These are phyloP conservation scores for Patiria miniata DNA, from an alignment of 35 echinoderm and acorn worm species.

Conservation along the genomic window DNA sequence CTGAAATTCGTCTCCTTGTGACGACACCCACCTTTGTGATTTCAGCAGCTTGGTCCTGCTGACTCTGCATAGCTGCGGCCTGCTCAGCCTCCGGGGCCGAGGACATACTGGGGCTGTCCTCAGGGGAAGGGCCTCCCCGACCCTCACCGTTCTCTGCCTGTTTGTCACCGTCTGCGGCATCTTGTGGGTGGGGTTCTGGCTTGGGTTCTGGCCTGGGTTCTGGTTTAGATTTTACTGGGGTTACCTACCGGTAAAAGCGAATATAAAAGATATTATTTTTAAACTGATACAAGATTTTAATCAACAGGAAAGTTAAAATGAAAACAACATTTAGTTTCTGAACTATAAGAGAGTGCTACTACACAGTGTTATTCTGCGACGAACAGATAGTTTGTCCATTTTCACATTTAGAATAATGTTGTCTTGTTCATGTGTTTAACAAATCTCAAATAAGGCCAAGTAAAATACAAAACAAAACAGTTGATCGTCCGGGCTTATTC, in stretches of 20 bases:
- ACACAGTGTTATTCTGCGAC: no score
- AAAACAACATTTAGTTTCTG: no score
- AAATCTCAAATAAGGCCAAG: no score
- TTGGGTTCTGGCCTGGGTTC: not conserved
- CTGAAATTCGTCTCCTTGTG: constrained; percentile 21
- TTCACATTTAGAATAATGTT: no score
- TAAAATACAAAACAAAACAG: no score
- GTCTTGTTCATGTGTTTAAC: no score
- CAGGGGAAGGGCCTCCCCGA: not conserved
- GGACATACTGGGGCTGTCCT: constrained; percentile 26
- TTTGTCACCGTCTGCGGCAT: not conserved
- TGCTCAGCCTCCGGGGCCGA: constrained; percentile 60
- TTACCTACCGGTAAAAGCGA: not conserved
- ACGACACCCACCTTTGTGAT: not conserved
- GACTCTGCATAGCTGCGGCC: constrained; percentile 34
- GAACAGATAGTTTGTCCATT: no score
- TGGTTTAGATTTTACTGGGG: constrained; percentile 1
- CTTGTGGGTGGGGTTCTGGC: constrained; percentile 26
- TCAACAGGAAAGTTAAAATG: no score
- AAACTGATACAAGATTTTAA: no score
- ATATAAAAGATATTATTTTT: not conserved
- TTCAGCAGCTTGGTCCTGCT: not conserved
- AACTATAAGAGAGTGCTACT: no score
- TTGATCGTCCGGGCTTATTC: no score
- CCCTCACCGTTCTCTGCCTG: not conserved